phyloP scores from a whole-genome alignment of 2,113 vertebrate species.

The Salvator merianae region DNA sequence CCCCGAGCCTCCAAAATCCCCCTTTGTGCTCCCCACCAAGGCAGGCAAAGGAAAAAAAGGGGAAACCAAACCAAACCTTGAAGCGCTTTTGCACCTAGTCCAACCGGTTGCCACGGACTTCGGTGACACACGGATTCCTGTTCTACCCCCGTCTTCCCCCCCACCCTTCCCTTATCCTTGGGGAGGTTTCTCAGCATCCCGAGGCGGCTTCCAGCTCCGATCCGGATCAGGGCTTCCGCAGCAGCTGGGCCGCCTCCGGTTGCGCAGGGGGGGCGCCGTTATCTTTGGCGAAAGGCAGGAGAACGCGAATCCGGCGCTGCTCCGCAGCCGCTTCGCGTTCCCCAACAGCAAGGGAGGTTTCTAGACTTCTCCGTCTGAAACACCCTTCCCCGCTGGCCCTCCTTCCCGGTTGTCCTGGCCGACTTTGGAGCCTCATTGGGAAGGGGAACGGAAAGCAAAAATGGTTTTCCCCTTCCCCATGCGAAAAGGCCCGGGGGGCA shows the following conservation, averaged over 20 bases:
- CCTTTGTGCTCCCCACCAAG: conserved; percentile 55
- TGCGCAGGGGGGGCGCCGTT: too few species aligned
- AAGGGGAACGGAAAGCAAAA: background rate
- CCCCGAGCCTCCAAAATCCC: conserved; percentile 16
- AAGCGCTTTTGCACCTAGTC: conserved; percentile 73
- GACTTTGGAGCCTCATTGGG: conserved; percentile 64
- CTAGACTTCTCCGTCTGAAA: conserved; percentile 74
- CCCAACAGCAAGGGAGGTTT: conserved; percentile 82
- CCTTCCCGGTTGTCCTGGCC: conserved; percentile 83
- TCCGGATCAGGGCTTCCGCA: conserved; percentile 74
- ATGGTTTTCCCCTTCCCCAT: background rate
- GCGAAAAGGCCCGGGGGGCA: background rate
- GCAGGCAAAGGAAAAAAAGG: conserved; percentile 22
- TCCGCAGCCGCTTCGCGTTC: conserved; percentile 86
- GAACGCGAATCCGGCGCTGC: conserved; percentile 80
- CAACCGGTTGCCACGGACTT: conserved; percentile 76
- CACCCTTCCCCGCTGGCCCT: conserved; percentile 77
- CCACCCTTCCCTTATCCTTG: conserved; percentile 68
- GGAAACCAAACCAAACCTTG: conserved; percentile 49
- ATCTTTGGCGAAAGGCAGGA: conserved; percentile 58
- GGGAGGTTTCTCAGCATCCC: conserved; percentile 57
- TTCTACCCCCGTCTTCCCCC: conserved; percentile 26
- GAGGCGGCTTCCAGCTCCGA: conserved; percentile 80
- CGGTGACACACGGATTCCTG: conserved; percentile 75
- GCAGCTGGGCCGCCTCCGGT: too few species aligned